Evolutionary conservation across 2,797 vertebrate genomes (phyloP).

Genomic region (Oreonectes daqikongensis): DNA sequence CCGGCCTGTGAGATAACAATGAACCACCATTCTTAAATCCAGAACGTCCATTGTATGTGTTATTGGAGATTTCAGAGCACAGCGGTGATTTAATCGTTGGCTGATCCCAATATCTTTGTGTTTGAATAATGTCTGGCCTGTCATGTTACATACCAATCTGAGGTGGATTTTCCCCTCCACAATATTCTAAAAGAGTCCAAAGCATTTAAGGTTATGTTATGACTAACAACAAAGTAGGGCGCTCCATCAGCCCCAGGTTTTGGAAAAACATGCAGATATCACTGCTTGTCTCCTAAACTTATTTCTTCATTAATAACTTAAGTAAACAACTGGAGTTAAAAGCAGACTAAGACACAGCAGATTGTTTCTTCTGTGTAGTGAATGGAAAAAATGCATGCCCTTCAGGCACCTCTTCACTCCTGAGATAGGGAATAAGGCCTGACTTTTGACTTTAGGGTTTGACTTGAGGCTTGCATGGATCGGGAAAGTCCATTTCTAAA

Average conservation of each 20-base stretch:
- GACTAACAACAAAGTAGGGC: conserved; percentile 33
- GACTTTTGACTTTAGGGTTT: conserved; percentile 64
- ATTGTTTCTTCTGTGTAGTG: conserved; percentile 56
- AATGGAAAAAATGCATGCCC: conserved; percentile 79
- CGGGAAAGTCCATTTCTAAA: conserved; percentile 80
- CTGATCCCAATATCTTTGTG: conserved; percentile 38
- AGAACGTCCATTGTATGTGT: conserved; percentile 25
- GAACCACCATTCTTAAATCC: conserved; percentile 22
- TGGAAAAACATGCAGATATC: conserved; percentile 23
- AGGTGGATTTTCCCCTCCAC: conserved; percentile 20
- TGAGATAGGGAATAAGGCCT: conserved; percentile 73
- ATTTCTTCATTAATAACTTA: conserved; percentile 57
- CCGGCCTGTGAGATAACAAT: conserved; percentile 37
- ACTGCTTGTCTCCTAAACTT: conserved; percentile 34
- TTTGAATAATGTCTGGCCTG: conserved; percentile 40
- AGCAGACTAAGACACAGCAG: conserved; percentile 59
- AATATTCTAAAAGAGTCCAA: conserved; percentile 21
- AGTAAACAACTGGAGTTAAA: conserved; percentile 68
- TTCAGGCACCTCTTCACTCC: conserved; percentile 70
- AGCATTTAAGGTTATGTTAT: conserved; percentile 29
- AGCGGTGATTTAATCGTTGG: conserved; percentile 18
- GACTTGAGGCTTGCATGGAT: conserved; percentile 57
- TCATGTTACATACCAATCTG: conserved; percentile 35
- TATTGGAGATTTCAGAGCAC: conserved; percentile 26
- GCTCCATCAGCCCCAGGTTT: conserved; percentile 23